phyloP scores from a whole-genome alignment of 2,113 vertebrate genomes.

The Aleadryas rufinucha region DNA sequence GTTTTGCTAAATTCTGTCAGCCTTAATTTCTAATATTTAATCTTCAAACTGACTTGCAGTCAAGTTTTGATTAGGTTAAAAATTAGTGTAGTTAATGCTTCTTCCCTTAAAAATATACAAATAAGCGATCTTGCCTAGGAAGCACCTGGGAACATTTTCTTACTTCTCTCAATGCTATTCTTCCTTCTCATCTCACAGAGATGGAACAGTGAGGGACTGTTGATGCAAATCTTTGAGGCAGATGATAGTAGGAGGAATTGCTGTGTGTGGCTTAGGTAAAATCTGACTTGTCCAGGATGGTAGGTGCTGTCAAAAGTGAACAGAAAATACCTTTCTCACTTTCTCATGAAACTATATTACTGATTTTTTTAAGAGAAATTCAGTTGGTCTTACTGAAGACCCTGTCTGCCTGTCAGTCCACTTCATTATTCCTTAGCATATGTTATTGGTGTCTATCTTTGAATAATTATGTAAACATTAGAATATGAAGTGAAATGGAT shows the following conservation, averaged over 20 bases:
- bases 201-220: background rate
- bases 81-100: background rate
- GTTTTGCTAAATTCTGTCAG: background rate
- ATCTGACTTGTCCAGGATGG: background rate
- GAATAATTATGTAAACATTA: background rate
- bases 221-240: background rate
- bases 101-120: background rate
- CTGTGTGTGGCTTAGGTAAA: background rate
- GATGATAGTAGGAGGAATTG: background rate
- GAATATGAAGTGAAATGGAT: background rate
- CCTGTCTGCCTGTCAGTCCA: background rate
- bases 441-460: background rate
- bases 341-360: background rate
- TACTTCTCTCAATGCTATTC: fast-evolving
- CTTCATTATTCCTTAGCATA: background rate
- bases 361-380: background rate
- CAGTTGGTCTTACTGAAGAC: fast-evolving
- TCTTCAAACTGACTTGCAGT: background rate
- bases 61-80: background rate
- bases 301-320: background rate
- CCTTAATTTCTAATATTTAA: background rate
- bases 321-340: background rate
- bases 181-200: background rate
- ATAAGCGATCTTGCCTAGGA: background rate
- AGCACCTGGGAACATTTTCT: background rate